A percentile compares a stretch with the other conserved stretches of the same genome.
Conservation (phyloP, 1,140 invertebrate genomes). For the Lepeophtheirus salmonis region DNA sequence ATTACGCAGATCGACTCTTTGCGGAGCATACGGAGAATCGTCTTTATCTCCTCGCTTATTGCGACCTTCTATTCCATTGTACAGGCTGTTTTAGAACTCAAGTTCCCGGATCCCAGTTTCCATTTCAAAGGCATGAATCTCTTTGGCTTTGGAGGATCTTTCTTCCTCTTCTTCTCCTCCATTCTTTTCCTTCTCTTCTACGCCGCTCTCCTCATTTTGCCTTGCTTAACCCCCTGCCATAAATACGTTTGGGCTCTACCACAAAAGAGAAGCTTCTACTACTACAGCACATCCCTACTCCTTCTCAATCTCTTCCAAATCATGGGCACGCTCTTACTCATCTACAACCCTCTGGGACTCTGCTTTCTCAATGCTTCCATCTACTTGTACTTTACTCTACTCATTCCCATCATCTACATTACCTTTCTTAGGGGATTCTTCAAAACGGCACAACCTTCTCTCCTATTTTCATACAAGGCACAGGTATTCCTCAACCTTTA, state of each 20-base stretch:
- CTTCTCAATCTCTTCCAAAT: neutral
- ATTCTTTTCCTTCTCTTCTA: neutral
- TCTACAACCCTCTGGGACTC: neutral
- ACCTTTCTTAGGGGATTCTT: constrained; percentile 9
- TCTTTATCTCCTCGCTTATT: neutral
- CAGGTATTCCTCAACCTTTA: neutral
- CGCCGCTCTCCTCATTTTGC: neutral
- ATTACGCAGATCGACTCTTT: constrained; percentile 1
- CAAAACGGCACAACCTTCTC: neutral
- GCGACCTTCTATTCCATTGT: neutral
- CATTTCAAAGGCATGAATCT: neutral
- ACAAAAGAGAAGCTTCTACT: neutral
- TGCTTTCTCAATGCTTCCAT: neutral
- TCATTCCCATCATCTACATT: constrained; percentile 1
- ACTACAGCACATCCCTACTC: neutral
- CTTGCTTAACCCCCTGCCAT: neutral
- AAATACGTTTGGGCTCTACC: neutral
- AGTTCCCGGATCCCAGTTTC: constrained; percentile 1
- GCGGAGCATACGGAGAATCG: neutral
- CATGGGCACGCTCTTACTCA: neutral
- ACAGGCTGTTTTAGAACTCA: neutral
- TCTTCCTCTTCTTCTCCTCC: constrained; percentile 1
- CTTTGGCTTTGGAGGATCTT: constrained; percentile 2
- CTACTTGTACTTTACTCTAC: constrained; percentile 1
- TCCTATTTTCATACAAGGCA: constrained; percentile 7